Base-by-base conservation (phyloP, 2,113 vertebrate genomes). In the Ciconia stormi region DNA sequence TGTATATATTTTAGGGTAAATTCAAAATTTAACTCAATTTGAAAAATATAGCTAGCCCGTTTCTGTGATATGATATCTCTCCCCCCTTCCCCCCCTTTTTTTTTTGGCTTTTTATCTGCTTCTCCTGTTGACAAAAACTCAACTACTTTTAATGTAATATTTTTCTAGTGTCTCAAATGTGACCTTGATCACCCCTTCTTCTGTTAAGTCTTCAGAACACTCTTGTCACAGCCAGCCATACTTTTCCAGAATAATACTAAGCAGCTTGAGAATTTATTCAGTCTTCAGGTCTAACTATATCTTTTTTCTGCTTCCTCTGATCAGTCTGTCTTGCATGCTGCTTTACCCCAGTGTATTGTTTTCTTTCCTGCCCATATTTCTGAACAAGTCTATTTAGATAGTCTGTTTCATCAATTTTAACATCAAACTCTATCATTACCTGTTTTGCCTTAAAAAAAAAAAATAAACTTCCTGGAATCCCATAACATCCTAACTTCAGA, bases 321-420 rank as follows among this genome's bases (percentile, higher is more conserved):
- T 97, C 85, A 96, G 47, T 90, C 81, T 93, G 85, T 93, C 85
- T 93, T 78, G 79, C 78, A 42, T 59, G 69, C 63, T 71, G 66
- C 67, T 92, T 91, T 88, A 94, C 87, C 66, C 70, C 3, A 0
- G 62, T 82, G 62, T 79, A 93, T 93, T 96, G 89, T 77, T 91
- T 95, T 85, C 78, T 83, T 88, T 70, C 71, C 71, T 81, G 85
- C 90, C 95, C 88, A 77, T 66, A 58, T 94, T 92, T 94, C 88
- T 92, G 74, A 94, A 88, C 69, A 40, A 90, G 27, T 66, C 93
- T 96, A 53, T 92, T 95, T 96, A 97, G 82, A 85, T 66, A 96
- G 92, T 96, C 97, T 95, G 93, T 97, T 96, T 96, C 91, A 97
- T 96, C 87, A 96, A 81, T 95, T 93, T 83, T 74, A 94, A 93